Evolutionary conservation across 2,888 invertebrate species (phyloP).

Genomic region (Rhabditoides inermis): DNA sequence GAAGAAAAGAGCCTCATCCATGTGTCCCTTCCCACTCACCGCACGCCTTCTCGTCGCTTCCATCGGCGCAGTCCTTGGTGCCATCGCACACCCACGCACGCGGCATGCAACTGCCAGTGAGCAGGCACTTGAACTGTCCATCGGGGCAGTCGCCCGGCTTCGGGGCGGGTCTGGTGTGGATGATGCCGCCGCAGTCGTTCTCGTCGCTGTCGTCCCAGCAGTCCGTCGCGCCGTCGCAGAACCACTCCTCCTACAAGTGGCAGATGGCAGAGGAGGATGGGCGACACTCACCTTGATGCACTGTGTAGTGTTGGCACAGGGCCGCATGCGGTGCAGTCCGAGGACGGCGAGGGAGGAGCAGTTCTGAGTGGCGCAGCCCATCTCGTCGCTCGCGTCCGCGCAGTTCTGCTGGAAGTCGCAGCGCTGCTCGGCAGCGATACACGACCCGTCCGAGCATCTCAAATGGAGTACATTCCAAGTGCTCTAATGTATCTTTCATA

Average conservation of each 20-base stretch:
- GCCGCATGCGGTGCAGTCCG: slow-evolving; percentile 47
- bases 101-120: slow-evolving; percentile 56
- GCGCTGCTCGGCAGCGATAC: slow-evolving; percentile 53
- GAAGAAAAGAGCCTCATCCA: background rate
- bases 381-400: slow-evolving; percentile 63
- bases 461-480: no score
- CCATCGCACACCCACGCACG: slow-evolving; percentile 61
- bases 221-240: slow-evolving; percentile 68
- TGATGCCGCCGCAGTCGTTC: slow-evolving; percentile 59
- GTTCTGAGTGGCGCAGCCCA: slow-evolving; percentile 51
- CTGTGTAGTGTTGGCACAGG: slow-evolving; percentile 63
- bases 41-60: slow-evolving; percentile 32
- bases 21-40: background rate
- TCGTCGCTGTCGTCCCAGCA: slow-evolving; percentile 74
- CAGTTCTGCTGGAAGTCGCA: slow-evolving; percentile 62
- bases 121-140: slow-evolving; percentile 17
- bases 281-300: slow-evolving; percentile 61
- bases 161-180: slow-evolving; percentile 7
- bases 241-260: slow-evolving; percentile 59
- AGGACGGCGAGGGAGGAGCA: slow-evolving; percentile 12
- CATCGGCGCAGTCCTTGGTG: slow-evolving; percentile 62
- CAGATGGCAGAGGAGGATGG: background rate
- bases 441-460: slow-evolving; percentile 52
- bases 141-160: slow-evolving; percentile 8
- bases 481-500: no score